Percentiles rank a stretch among this genome's conserved stretches.
phyloP scores from a whole-genome alignment of 2,888 invertebrate genomes.

The Microctonus aethiopoides region DNA sequence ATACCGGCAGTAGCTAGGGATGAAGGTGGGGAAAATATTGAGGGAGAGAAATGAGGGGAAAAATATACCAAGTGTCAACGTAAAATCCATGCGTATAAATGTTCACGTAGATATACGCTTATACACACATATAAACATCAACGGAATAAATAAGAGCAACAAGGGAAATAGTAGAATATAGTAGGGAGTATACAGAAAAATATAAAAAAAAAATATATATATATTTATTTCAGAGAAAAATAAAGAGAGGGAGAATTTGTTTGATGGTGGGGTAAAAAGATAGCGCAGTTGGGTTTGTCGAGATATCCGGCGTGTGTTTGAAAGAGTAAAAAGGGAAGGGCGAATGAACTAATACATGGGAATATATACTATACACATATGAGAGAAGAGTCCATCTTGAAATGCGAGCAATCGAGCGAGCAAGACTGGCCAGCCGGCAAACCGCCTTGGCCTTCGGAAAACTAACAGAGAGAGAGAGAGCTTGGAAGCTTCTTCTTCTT shows the following conservation, averaged over 20 bases:
- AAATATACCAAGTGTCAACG: slow-evolving; percentile 30
- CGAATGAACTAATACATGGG: not conserved
- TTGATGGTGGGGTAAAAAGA: slow-evolving; percentile 13
- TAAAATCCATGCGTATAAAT: slow-evolving; percentile 32
- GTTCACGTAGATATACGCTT: not conserved
- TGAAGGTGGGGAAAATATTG: slow-evolving; percentile 23
- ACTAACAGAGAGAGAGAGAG: slow-evolving; percentile 8
- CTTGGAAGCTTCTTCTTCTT: slow-evolving; percentile 20
- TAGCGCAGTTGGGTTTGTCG: slow-evolving; percentile 20
- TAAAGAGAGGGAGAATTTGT: not conserved
- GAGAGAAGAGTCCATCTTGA: slow-evolving; percentile 34
- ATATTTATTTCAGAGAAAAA: no score
- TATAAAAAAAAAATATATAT: not conserved
- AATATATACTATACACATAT: no score
- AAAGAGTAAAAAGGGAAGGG: slow-evolving; percentile 15
- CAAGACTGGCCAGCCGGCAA: slow-evolving; percentile 24
- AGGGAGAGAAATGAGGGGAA: slow-evolving; percentile 12
- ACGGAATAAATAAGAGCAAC: slow-evolving; percentile 5
- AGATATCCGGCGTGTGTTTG: slow-evolving; percentile 39
- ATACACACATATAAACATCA: no score
- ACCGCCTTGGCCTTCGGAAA: slow-evolving; percentile 30
- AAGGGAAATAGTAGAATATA: not conserved
- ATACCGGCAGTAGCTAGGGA: slow-evolving; percentile 16
- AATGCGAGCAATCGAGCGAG: slow-evolving; percentile 29
- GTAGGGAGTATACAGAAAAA: not conserved